phyloP scores from a whole-genome alignment of 2,113 vertebrate genomes.

The Myrmophylax atrothorax region DNA sequence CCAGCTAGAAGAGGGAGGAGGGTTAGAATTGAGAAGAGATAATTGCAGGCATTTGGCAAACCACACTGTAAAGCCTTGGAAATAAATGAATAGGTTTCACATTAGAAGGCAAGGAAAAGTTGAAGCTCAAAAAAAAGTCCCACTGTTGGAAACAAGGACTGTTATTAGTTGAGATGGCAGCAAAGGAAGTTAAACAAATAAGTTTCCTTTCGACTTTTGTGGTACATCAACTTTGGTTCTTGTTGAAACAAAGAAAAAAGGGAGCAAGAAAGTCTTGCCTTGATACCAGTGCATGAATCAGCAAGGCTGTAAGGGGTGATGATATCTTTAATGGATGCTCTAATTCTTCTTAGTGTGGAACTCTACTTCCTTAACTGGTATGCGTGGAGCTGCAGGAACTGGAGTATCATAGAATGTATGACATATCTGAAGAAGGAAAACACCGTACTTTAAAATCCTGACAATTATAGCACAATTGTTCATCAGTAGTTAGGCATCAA shows the following conservation, averaged over 20 bases:
- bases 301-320: background rate
- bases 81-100: slow-evolving; percentile 56
- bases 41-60: slow-evolving; percentile 50
- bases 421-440: background rate
- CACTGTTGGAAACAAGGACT: background rate
- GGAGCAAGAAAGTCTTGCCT: background rate
- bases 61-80: slow-evolving; percentile 10
- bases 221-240: background rate
- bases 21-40: slow-evolving; percentile 30
- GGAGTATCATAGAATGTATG: background rate
- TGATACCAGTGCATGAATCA: background rate
- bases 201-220: slow-evolving; percentile 31
- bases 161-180: slow-evolving; percentile 10
- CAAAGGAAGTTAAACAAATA: slow-evolving; percentile 44
- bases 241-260: background rate
- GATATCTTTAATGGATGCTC: background rate
- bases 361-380: background rate
- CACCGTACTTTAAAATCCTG: background rate
- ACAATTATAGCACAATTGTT: background rate
- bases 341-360: background rate
- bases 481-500: background rate
- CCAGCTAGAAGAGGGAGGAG: background rate
- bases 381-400: background rate
- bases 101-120: slow-evolving; percentile 2
- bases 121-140: slow-evolving; percentile 3